A percentile compares a stretch with the other conserved stretches of the same genome.
phyloP scores from a whole-genome alignment of 2,888 invertebrate genomes.

The Spodoptera littoralis region DNA sequence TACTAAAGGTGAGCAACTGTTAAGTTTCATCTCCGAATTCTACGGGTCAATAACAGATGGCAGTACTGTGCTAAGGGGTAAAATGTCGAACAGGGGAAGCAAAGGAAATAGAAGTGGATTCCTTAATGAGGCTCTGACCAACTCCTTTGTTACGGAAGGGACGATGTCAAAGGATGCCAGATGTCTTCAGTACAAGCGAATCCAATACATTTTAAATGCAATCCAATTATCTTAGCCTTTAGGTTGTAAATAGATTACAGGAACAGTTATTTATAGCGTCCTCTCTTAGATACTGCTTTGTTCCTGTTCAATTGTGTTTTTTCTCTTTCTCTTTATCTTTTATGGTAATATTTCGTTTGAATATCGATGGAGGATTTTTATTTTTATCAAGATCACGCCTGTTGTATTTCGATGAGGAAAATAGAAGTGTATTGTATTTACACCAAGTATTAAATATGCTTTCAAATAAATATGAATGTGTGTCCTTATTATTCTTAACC shows the following conservation, averaged over 20 bases:
- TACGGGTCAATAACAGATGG: constrained; percentile 19
- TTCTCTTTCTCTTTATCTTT: too few species aligned
- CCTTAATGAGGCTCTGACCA: constrained; percentile 15
- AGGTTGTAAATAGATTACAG: not conserved
- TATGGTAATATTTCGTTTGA: too few species aligned
- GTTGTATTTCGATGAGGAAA: too few species aligned
- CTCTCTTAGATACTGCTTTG: too few species aligned
- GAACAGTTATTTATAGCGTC: too few species aligned
- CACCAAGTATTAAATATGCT: too few species aligned
- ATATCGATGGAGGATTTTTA: too few species aligned
- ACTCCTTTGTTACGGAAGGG: constrained; percentile 7
- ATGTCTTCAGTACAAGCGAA: constrained; percentile 1
- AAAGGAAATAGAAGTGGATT: constrained; percentile 12
- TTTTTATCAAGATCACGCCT: too few species aligned
- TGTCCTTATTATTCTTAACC: too few species aligned
- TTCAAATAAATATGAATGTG: too few species aligned
- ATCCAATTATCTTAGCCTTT: constrained; percentile 14
- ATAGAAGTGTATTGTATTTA: too few species aligned
- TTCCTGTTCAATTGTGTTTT: too few species aligned
- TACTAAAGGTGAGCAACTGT: not conserved
- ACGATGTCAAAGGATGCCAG: constrained; percentile 5
- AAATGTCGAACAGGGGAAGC: not conserved
- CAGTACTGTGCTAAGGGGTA: not conserved
- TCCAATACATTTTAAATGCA: constrained; percentile 33
- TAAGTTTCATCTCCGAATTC: not conserved